A percentile compares a stretch with the other conserved stretches of the same genome.
These are phyloP conservation scores for Drosophila subobscura DNA, from an alignment of 1,140 invertebrate genomes.

Conservation along the genomic window DNA sequence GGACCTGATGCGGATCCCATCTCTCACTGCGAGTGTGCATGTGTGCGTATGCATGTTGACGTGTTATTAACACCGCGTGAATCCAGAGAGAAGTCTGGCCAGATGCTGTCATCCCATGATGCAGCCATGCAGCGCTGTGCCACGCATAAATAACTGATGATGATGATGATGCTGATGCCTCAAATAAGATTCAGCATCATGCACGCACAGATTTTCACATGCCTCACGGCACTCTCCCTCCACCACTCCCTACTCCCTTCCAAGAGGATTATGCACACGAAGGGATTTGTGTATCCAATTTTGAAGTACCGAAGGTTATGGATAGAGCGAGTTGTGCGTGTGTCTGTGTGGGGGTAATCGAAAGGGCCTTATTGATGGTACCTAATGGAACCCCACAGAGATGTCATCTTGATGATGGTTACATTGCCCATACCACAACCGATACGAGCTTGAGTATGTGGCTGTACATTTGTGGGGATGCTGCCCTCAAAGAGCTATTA, in stretches of 20 bases:
- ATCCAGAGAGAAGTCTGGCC: slow-evolving; percentile 28
- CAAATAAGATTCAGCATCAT: slow-evolving; percentile 66
- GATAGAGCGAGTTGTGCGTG: no score
- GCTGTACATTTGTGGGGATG: not conserved
- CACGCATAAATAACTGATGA: slow-evolving; percentile 75
- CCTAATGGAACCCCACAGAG: no score
- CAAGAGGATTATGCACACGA: slow-evolving; percentile 28
- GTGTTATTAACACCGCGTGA: slow-evolving; percentile 71
- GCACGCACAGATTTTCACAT: slow-evolving; percentile 34
- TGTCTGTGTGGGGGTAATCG: no score
- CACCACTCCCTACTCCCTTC: no score
- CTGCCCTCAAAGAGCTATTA: slow-evolving; percentile 58
- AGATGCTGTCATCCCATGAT: slow-evolving; percentile 63
- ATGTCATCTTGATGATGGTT: no score
- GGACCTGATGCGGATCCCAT: slow-evolving; percentile 55
- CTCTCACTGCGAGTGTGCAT: not conserved
- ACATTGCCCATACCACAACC: no score
- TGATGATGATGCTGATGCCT: slow-evolving; percentile 52
- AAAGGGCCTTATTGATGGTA: not conserved
- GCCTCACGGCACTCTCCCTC: not conserved
- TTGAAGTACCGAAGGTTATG: no score
- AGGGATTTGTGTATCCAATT: slow-evolving; percentile 3
- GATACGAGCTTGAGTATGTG: no score
- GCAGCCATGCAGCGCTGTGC: slow-evolving; percentile 45
- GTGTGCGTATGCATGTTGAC: slow-evolving; percentile 31